These are phyloP conservation scores for Coregonus sp. DNA, from an alignment of 2,797 vertebrate genomes.

Conservation along the genomic window DNA sequence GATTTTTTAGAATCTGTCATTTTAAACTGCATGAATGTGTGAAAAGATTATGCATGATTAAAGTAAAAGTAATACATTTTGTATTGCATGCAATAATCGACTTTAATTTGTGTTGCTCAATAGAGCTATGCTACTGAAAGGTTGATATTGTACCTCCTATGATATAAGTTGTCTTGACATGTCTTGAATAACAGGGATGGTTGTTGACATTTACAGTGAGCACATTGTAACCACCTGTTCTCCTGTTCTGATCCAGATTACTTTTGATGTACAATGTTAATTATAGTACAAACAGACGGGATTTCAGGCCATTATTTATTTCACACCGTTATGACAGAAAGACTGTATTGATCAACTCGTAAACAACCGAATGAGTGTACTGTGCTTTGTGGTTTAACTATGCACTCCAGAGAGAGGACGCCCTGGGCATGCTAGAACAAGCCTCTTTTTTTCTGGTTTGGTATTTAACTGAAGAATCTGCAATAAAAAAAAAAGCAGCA, in stretches of 20 bases:
- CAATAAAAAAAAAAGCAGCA: slow-evolving; percentile 86
- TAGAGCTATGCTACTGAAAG: slow-evolving; percentile 59
- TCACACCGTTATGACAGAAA: slow-evolving; percentile 39
- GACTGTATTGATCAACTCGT: slow-evolving; percentile 47
- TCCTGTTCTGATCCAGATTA: slow-evolving; percentile 12
- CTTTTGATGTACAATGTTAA: neutral
- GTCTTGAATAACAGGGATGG: slow-evolving; percentile 8
- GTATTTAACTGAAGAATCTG: slow-evolving; percentile 71
- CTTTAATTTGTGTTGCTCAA: slow-evolving; percentile 59
- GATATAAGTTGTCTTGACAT: slow-evolving; percentile 21
- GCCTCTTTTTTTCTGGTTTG: slow-evolving; percentile 78
- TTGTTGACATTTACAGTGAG: slow-evolving; percentile 39
- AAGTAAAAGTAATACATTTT: slow-evolving; percentile 68
- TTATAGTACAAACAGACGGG: no score
- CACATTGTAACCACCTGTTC: slow-evolving; percentile 21
- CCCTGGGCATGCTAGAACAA: slow-evolving; percentile 74
- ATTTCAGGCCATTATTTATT: neutral
- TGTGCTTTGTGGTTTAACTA: slow-evolving; percentile 76
- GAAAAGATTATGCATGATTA: slow-evolving; percentile 77
- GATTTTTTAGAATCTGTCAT: slow-evolving; percentile 45
- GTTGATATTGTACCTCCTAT: slow-evolving; percentile 56
- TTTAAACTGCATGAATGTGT: slow-evolving; percentile 63
- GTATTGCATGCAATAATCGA: slow-evolving; percentile 85
- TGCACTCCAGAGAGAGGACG: slow-evolving; percentile 77
- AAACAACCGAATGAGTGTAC: slow-evolving; percentile 60